Conservation (phyloP, 2,888 invertebrate genomes). For the Rhingia rostrata region DNA sequence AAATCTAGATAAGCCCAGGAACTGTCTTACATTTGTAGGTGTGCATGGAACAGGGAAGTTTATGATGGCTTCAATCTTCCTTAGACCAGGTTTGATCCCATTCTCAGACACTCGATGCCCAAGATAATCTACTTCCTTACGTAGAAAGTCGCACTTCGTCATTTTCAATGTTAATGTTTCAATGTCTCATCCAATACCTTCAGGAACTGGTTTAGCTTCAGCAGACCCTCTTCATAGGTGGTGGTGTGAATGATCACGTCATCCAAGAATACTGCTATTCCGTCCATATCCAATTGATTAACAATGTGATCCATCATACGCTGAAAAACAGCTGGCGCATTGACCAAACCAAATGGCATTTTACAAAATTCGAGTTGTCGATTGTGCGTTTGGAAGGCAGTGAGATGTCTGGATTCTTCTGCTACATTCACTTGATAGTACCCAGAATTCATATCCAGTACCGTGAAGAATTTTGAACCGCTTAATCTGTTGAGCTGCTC, state of each 20-base stretch:
- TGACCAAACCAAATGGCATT: too few species aligned
- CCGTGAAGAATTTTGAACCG: neutral
- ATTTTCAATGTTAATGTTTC: neutral
- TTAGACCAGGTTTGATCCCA: neutral
- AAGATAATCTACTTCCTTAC: neutral
- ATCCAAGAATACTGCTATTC: too few species aligned
- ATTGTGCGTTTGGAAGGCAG: too few species aligned
- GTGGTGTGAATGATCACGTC: too few species aligned
- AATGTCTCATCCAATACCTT: neutral
- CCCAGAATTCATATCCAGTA: slow-evolving; percentile 1
- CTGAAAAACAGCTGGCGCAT: neutral
- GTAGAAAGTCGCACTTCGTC: neutral
- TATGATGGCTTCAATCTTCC: neutral
- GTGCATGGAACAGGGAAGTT: neutral
- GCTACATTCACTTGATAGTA: neutral
- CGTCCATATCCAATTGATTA: neutral
- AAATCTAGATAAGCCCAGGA: too few species aligned
- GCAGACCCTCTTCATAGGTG: neutral
- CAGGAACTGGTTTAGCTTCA: neutral
- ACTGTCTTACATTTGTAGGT: neutral
- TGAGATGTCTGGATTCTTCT: neutral
- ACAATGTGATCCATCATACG: neutral
- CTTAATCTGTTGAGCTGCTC: neutral
- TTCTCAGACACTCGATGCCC: neutral
- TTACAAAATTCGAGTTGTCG: too few species aligned